Conservation (phyloP, 2,113 vertebrate species). For the Ursus arctos region DNA sequence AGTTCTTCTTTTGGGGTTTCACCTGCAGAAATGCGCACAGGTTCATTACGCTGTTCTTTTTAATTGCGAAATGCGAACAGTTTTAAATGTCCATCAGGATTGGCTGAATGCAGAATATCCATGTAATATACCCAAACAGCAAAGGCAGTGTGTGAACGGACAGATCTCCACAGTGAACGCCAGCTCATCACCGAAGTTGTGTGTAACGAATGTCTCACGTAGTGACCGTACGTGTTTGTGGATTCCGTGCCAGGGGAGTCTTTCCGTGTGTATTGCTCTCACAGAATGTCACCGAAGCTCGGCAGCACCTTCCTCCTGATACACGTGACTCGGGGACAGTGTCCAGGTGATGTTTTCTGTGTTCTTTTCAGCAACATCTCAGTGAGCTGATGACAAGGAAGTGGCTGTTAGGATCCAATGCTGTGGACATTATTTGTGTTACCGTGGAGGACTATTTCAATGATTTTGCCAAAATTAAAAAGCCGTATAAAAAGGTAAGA, state of each 20-base stretch:
- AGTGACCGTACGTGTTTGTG: rapidly evolving
- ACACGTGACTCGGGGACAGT: rapidly evolving
- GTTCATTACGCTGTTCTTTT: not conserved
- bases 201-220: rapidly evolving
- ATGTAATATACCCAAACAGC: rapidly evolving
- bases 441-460: constrained; percentile 99
- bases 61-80: not conserved
- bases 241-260: not conserved
- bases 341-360: not conserved
- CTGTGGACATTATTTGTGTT: constrained; percentile 98
- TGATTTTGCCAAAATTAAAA: constrained; percentile 98
- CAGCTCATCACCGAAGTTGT: not conserved
- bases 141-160: not conserved
- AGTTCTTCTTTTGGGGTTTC: not conserved
- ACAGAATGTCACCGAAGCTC: not conserved
- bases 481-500: constrained; percentile 95
- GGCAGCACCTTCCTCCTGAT: not conserved
- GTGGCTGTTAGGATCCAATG: constrained; percentile 95
- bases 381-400: constrained; percentile 96
- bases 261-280: rapidly evolving
- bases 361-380: constrained; percentile 92
- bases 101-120: not conserved
- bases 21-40: not conserved
- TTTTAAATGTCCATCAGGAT: not conserved
- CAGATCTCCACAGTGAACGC: not conserved